These are phyloP conservation scores for Ernsta delagoae DNA, from an alignment of 2,888 invertebrate species.

Conservation along the genomic window DNA sequence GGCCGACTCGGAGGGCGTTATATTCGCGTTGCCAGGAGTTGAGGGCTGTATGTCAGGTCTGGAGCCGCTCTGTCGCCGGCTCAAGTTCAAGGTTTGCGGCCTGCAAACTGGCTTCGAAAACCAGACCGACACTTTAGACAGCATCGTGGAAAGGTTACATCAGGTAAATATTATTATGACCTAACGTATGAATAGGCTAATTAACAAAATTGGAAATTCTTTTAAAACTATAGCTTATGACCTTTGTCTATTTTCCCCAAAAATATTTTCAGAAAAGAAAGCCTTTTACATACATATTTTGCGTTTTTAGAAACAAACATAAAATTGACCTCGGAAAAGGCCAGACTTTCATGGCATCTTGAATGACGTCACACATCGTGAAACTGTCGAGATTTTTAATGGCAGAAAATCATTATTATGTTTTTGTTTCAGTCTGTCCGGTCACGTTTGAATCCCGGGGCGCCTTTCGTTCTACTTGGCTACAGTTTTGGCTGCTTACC, in stretches of 20 bases:
- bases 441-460: slow-evolving; percentile 82
- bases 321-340: too few species aligned
- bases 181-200: too few species aligned
- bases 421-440: slow-evolving; percentile 87
- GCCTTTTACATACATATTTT: too few species aligned
- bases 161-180: slow-evolving; percentile 63
- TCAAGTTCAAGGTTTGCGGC: slow-evolving; percentile 80
- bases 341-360: too few species aligned
- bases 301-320: too few species aligned
- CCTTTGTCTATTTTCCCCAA: too few species aligned
- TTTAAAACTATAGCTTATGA: too few species aligned
- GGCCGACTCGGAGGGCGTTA: slow-evolving; percentile 72
- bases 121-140: slow-evolving; percentile 66
- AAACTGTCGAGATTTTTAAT: too few species aligned
- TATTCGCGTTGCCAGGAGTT: slow-evolving; percentile 88
- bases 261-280: too few species aligned
- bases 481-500: slow-evolving; percentile 95
- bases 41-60: slow-evolving; percentile 86
- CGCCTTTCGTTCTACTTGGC: slow-evolving; percentile 90
- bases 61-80: slow-evolving; percentile 77
- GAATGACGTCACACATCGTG: too few species aligned
- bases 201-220: too few species aligned
- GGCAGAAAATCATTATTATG: too few species aligned
- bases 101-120: slow-evolving; percentile 81
- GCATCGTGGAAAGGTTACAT: slow-evolving; percentile 80